These are phyloP conservation scores for Pipra filicauda DNA, from an alignment of 2,113 vertebrate genomes.

Conservation along the genomic window DNA sequence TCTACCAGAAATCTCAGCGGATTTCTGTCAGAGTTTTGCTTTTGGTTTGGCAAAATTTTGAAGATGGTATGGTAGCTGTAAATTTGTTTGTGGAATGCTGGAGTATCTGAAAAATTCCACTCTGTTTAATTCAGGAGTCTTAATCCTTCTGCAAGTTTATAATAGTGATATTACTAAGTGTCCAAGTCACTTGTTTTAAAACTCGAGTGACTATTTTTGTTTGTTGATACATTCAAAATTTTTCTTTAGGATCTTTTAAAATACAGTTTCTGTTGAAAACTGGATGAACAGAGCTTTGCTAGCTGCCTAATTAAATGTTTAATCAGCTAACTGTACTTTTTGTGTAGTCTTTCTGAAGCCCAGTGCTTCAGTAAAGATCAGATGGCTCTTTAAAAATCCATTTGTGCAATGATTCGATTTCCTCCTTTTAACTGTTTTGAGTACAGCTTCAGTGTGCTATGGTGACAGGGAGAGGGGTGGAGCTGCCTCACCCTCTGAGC, in stretches of 20 bases:
- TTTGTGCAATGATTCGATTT: constrained; percentile 5
- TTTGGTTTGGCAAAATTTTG: background rate
- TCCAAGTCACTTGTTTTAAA: background rate
- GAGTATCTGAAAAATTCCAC: background rate
- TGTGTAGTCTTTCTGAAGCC: background rate
- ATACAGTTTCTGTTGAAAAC: background rate
- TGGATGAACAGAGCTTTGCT: background rate
- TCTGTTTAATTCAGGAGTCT: background rate
- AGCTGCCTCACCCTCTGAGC: background rate
- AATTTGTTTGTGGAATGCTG: background rate
- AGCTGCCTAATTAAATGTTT: background rate
- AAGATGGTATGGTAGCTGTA: background rate
- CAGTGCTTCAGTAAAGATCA: background rate
- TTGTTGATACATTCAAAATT: background rate
- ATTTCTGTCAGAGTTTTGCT: background rate
- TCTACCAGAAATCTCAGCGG: background rate
- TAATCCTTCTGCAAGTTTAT: background rate
- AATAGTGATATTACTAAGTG: background rate
- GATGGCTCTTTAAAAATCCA: background rate
- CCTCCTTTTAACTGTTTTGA: background rate
- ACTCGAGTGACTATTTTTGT: background rate
- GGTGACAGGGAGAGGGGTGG: background rate
- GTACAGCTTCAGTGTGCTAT: background rate
- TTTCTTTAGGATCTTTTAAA: background rate
- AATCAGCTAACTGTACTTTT: background rate